A percentile compares a stretch with the other conserved stretches of the same genome.
phyloP scores from a whole-genome alignment of 2,888 invertebrate genomes.

The Podotricha telesiphe region DNA sequence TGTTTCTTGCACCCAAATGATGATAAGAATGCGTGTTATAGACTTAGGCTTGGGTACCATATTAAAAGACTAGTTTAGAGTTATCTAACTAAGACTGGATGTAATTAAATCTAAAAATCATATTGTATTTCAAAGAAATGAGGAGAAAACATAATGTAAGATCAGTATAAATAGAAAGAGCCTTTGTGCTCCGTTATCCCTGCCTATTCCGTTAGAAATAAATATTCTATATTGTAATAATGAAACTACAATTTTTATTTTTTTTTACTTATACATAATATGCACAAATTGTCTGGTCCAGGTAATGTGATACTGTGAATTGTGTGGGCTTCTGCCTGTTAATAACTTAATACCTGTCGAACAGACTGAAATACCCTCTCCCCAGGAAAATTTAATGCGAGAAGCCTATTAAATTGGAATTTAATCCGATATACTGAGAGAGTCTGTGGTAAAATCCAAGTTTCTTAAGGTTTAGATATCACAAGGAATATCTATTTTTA shows the following conservation, averaged over 20 bases:
- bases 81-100: too few species aligned
- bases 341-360: conserved; percentile 26
- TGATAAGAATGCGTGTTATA: too few species aligned
- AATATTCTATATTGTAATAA: neutral
- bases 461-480: neutral
- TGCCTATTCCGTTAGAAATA: too few species aligned
- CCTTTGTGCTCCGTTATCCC: too few species aligned
- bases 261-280: conserved; percentile 10
- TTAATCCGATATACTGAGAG: conserved; percentile 54
- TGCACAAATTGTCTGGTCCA: conserved; percentile 48
- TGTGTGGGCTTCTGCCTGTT: conserved; percentile 59
- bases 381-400: conserved; percentile 65
- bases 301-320: conserved; percentile 57
- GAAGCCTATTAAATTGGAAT: conserved; percentile 69
- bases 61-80: too few species aligned
- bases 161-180: too few species aligned
- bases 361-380: conserved; percentile 53
- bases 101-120: too few species aligned
- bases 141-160: too few species aligned
- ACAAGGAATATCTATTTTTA: neutral
- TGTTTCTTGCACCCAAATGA: too few species aligned
- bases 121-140: too few species aligned
- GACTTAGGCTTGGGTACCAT: too few species aligned
- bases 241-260: neutral
- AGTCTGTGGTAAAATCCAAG: conserved; percentile 35